Evolutionary conservation across 1,140 invertebrate genomes (phyloP).

Genomic region (Drosophila nannoptera): DNA sequence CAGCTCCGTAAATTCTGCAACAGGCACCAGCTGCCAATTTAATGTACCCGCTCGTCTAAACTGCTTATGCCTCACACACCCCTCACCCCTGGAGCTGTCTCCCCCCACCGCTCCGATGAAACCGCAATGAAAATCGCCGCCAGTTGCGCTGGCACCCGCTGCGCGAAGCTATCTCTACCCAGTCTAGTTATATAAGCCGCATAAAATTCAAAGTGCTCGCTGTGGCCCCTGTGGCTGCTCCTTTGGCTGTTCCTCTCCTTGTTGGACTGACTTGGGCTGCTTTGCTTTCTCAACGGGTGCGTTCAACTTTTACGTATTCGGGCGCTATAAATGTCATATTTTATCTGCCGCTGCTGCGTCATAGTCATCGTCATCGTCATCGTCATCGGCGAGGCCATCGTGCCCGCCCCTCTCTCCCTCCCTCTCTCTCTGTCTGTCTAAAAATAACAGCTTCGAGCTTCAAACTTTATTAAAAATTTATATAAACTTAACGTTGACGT

Average conservation of each 20-base stretch:
- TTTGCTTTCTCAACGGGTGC: conserved; percentile 53
- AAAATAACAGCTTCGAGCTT: conserved; percentile 70
- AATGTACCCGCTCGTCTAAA: conserved; percentile 11
- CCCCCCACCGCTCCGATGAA: conserved; percentile 15
- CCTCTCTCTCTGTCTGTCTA: conserved; percentile 41
- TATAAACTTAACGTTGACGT: conserved; percentile 47
- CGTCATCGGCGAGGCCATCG: no score
- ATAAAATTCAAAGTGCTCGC: conserved; percentile 57
- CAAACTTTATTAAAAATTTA: conserved; percentile 75
- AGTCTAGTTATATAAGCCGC: conserved; percentile 50
- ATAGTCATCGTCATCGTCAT: conserved; percentile 8
- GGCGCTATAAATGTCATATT: conserved; percentile 73
- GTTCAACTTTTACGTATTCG: conserved; percentile 72
- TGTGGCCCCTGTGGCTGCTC: conserved; percentile 15
- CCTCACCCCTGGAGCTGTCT: neutral
- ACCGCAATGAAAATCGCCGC: conserved; percentile 61
- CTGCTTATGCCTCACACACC: neutral
- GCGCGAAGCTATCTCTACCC: conserved; percentile 18
- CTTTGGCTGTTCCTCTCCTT: neutral
- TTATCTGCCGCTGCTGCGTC: conserved; percentile 51
- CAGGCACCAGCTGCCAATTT: conserved; percentile 34
- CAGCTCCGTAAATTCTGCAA: conserved; percentile 29
- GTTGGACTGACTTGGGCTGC: neutral
- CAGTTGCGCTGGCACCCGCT: conserved; percentile 14
- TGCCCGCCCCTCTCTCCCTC: no score